Percentiles rank a stretch among this genome's conserved stretches.
phyloP scores from a whole-genome alignment of 2,797 vertebrate species.

The Epinephelus awoara region DNA sequence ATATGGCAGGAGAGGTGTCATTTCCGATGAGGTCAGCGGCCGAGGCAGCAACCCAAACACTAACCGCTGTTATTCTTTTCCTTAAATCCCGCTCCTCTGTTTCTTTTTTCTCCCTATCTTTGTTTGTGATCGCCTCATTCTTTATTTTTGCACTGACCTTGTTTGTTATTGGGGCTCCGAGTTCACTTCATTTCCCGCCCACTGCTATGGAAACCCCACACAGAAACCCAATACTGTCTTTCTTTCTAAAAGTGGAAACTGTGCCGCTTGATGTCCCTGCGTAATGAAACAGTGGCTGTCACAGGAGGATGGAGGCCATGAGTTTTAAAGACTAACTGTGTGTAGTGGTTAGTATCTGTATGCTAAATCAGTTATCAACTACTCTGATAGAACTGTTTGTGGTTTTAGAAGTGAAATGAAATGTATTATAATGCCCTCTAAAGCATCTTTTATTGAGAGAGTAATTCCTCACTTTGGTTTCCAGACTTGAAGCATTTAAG shows the following conservation, averaged over 20 bases:
- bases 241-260: conserved; percentile 63
- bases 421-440: neutral
- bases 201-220: conserved; percentile 51
- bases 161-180: conserved; percentile 77
- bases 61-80: conserved; percentile 62
- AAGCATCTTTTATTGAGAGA: neutral
- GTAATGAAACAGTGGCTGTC: conserved; percentile 31
- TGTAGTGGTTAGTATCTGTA: neutral
- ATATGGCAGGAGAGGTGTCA: conserved; percentile 61
- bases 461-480: neutral
- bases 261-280: conserved; percentile 28
- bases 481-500: neutral
- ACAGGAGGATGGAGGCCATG: conserved; percentile 14
- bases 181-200: conserved; percentile 78
- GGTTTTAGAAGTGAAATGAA: neutral
- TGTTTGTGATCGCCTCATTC: conserved; percentile 62
- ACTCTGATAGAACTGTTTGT: neutral
- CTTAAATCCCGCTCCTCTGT: conserved; percentile 48
- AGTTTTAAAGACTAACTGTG: neutral
- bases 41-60: conserved; percentile 59
- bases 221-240: conserved; percentile 70
- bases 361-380: neutral
- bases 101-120: conserved; percentile 66
- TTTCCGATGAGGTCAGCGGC: conserved; percentile 70
- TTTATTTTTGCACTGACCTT: conserved; percentile 73